Evolutionary conservation across 2,888 invertebrate species (phyloP).

Genomic region (Xanthia togata): DNA sequence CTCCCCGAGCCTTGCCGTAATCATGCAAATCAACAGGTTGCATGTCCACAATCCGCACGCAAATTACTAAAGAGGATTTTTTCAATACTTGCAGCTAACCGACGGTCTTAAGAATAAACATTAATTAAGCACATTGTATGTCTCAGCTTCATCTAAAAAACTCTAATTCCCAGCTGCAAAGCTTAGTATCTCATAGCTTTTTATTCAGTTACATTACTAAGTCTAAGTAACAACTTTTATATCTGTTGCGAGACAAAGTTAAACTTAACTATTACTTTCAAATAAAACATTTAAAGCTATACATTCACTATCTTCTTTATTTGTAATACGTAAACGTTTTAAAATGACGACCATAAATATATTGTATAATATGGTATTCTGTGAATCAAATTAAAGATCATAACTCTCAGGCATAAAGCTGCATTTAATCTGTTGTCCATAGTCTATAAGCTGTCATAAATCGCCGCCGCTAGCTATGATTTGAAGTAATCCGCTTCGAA

Average conservation of each 20-base stretch:
- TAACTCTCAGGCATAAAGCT: constrained; percentile 65
- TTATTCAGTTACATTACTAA: constrained; percentile 4
- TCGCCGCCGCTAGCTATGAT: constrained; percentile 78
- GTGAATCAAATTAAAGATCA: constrained; percentile 64
- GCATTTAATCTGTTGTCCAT: constrained; percentile 64
- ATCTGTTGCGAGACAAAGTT: constrained; percentile 22
- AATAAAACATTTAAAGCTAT: constrained; percentile 22
- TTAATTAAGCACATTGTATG: background rate
- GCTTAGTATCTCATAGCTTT: constrained; percentile 3
- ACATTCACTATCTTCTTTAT: constrained; percentile 19
- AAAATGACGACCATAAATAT: constrained; percentile 23
- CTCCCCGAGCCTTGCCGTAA: constrained; percentile 46
- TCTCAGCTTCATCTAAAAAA: background rate
- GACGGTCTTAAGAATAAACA: background rate
- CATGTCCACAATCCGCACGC: constrained; percentile 18
- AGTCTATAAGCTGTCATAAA: constrained; percentile 78
- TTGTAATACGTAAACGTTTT: constrained; percentile 17
- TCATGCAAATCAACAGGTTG: constrained; percentile 48
- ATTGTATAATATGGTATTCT: constrained; percentile 60
- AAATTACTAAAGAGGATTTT: constrained; percentile 22
- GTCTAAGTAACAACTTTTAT: constrained; percentile 11
- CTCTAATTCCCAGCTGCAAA: background rate
- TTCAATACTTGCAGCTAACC: background rate
- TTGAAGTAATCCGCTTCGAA: constrained; percentile 75
- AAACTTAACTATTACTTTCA: constrained; percentile 21